Conservation (phyloP, 2,113 vertebrate genomes). For the Varanus komodoensis region DNA sequence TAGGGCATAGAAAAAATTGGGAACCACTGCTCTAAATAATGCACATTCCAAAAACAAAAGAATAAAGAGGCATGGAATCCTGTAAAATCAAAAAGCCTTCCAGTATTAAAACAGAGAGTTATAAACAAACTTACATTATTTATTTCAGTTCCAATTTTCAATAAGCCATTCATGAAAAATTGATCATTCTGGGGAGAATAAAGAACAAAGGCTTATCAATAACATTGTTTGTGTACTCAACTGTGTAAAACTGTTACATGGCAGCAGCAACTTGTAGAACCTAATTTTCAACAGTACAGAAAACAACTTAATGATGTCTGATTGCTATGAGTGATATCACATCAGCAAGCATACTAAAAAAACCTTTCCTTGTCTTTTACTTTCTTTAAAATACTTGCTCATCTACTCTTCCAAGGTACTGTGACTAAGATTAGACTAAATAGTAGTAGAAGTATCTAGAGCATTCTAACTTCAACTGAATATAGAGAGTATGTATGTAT, state of each 20-base stretch:
- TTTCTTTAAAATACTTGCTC: neutral
- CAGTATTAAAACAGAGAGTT: neutral
- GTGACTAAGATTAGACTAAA: neutral
- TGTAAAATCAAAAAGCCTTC: neutral
- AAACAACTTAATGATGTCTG: neutral
- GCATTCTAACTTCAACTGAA: neutral
- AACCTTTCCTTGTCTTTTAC: neutral
- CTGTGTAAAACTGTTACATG: neutral
- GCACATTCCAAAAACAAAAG: neutral
- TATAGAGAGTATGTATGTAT: too few species aligned
- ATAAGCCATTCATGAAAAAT: slow-evolving; percentile 67
- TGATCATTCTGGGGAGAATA: slow-evolving; percentile 69
- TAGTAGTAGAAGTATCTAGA: neutral
- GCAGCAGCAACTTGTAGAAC: neutral
- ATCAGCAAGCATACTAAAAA: neutral
- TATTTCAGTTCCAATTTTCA: slow-evolving; percentile 75
- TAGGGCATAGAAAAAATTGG: too few species aligned
- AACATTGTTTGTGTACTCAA: neutral
- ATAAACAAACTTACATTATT: slow-evolving; percentile 73
- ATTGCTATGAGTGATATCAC: neutral
- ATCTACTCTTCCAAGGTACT: neutral
- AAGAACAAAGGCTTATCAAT: neutral
- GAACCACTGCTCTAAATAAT: neutral
- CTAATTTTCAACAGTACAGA: neutral
- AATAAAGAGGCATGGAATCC: neutral